phyloP scores from a whole-genome alignment of 2,888 invertebrate genomes.

The Azorinus chamasolen region DNA sequence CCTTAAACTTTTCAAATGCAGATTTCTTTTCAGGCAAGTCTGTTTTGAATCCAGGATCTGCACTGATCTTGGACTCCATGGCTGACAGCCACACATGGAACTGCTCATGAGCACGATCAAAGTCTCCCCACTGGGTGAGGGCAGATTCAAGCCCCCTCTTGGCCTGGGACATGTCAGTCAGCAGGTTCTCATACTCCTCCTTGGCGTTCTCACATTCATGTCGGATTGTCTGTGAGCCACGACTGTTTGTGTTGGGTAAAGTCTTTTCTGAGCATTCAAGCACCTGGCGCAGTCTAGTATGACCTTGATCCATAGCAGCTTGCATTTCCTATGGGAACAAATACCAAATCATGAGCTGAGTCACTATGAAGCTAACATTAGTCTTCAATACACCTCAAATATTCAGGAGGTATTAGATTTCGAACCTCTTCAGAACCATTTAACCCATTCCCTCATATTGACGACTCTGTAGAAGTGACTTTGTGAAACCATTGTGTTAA shows the following conservation, averaged over 20 bases:
- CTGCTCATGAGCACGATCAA: conserved; percentile 92
- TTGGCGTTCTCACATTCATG: conserved; percentile 96
- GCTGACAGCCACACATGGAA: conserved; percentile 96
- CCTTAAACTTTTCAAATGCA: conserved; percentile 94
- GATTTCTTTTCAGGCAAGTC: conserved; percentile 97
- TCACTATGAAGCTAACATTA: no score
- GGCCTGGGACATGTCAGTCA: conserved; percentile 88
- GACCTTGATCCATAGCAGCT: conserved; percentile 97
- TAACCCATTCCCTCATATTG: no score
- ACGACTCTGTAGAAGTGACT: no score
- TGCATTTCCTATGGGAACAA: conserved; percentile 91
- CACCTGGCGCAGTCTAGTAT: conserved; percentile 91
- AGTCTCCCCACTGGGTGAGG: conserved; percentile 94
- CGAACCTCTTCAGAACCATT: no score
- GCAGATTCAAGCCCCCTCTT: conserved; percentile 91
- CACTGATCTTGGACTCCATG: conserved; percentile 93
- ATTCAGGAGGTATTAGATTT: no score
- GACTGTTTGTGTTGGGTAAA: conserved; percentile 96
- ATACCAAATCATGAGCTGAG: no score
- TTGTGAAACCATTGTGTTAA: no score
- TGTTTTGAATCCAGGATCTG: conserved; percentile 94
- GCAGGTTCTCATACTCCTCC: conserved; percentile 95
- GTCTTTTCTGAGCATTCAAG: conserved; percentile 97
- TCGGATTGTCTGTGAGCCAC: conserved; percentile 95
- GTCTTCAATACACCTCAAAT: no score